Evolutionary conservation across 2,113 vertebrate genomes (phyloP).

Genomic region (Galemys pyrenaicus): DNA sequence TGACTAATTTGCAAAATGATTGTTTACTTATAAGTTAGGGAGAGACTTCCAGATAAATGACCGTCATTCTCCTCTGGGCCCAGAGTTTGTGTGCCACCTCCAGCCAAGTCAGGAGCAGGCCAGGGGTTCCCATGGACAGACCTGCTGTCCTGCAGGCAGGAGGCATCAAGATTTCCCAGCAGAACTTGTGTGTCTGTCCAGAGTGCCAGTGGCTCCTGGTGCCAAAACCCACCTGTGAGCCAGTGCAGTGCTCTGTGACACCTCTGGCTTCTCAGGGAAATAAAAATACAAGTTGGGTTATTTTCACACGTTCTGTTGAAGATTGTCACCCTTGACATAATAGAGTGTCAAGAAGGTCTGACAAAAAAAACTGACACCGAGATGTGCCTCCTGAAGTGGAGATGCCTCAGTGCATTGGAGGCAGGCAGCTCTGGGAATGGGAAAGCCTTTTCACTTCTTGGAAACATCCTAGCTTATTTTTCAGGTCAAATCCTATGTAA

Average conservation of each 20-base stretch:
- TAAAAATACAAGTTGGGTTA: neutral
- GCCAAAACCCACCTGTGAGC: neutral
- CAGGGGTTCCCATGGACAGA: neutral
- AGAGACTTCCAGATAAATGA: neutral
- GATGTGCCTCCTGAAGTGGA: neutral
- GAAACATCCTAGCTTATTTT: neutral
- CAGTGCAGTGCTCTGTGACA: neutral
- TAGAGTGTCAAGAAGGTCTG: neutral
- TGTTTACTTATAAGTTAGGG: slow-evolving; percentile 50
- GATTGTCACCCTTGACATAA: neutral
- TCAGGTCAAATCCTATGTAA: neutral
- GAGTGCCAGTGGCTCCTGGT: neutral
- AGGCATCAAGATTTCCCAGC: accelerated
- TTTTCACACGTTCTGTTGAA: neutral
- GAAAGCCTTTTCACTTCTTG: neutral
- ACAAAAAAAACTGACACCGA: neutral
- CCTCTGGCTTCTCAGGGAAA: slow-evolving; percentile 24
- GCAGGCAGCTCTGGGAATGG: neutral
- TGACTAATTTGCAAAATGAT: slow-evolving; percentile 60
- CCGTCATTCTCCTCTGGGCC: neutral
- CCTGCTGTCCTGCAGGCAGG: neutral
- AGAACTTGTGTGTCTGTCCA: neutral
- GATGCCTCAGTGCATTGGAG: neutral
- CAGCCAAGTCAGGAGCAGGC: neutral
- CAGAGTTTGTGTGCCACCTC: neutral